Evolutionary conservation across 2,113 vertebrate species (phyloP).

Genomic region (Anthoscopus minutus): DNA sequence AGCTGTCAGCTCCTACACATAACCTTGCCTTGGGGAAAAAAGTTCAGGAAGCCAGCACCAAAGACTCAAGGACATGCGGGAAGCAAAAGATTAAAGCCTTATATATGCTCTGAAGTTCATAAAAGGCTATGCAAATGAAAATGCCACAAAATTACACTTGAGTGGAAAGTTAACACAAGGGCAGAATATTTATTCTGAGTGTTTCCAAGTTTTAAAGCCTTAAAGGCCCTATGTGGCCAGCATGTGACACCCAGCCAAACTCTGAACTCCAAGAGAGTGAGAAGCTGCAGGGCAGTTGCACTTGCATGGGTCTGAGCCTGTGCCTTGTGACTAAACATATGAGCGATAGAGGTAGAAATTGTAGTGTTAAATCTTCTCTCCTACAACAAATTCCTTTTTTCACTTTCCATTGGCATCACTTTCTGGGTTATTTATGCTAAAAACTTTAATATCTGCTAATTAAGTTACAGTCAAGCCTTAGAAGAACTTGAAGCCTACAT

Average conservation of each 20-base stretch:
- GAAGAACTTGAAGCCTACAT: neutral
- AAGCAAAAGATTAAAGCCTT: neutral
- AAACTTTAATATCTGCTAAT: neutral
- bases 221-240: neutral
- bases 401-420: neutral
- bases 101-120: too few relatives aligned
- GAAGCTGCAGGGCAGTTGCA: neutral
- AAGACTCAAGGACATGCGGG: neutral
- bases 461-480: neutral
- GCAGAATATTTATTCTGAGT: neutral
- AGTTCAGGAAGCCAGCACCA: neutral
- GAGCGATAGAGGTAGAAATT: neutral
- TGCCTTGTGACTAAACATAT: neutral
- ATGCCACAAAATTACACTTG: neutral
- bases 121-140: neutral
- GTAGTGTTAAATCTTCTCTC: neutral
- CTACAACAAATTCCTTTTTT: neutral
- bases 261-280: neutral
- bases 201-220: neutral
- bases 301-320: neutral
- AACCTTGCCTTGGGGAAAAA: neutral
- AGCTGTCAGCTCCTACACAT: neutral
- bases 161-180: neutral
- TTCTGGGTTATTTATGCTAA: neutral
- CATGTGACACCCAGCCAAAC: neutral